phyloP scores from a whole-genome alignment of 2,797 vertebrate species.

The Merluccius polli region DNA sequence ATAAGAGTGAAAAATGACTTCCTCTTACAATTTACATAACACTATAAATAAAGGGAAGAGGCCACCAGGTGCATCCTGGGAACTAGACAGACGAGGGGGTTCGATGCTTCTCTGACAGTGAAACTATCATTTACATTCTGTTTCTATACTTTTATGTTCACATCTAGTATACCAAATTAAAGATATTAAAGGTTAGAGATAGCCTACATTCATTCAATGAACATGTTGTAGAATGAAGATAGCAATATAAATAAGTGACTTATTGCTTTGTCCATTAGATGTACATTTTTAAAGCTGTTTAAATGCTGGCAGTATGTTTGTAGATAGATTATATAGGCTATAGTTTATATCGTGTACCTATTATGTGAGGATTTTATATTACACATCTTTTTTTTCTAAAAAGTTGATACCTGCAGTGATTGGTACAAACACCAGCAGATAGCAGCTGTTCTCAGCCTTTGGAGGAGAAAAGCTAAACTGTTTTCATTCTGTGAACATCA shows the following conservation, averaged over 20 bases:
- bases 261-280: no score
- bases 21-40: constrained; percentile 35
- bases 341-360: not conserved
- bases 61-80: constrained; percentile 35
- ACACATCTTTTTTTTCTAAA: no score
- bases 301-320: not conserved
- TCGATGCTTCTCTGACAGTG: not conserved
- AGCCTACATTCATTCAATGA: no score
- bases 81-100: not conserved
- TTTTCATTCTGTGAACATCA: no score
- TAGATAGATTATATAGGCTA: not conserved
- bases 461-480: no score
- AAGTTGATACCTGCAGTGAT: not conserved
- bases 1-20: constrained; percentile 8
- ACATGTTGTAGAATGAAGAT: no score
- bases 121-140: not conserved
- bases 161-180: no score
- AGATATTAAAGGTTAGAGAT: no score
- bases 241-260: no score
- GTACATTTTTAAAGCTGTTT: not conserved
- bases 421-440: no score
- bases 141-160: no score
- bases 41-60: constrained; percentile 11
- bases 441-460: no score
- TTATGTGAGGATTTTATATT: not conserved